Evolutionary conservation across 1,140 invertebrate species (phyloP).

Genomic region (Conopomorpha cramerella): DNA sequence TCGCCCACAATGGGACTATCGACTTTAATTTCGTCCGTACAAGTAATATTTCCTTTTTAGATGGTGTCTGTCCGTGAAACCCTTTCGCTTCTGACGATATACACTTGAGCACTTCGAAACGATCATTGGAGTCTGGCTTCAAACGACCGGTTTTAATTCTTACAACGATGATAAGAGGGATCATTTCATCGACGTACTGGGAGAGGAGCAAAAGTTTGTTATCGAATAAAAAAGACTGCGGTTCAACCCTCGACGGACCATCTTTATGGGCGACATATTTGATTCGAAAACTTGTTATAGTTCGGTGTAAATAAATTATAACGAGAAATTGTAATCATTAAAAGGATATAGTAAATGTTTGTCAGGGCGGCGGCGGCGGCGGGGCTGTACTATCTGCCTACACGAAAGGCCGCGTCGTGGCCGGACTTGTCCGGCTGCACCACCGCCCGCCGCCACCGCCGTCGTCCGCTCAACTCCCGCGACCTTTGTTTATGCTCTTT

Average conservation of each 20-base stretch:
- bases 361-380: conserved; percentile 22
- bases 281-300: conserved; percentile 60
- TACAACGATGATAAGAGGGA: conserved; percentile 35
- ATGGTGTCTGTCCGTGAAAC: conserved; percentile 37
- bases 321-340: conserved; percentile 60
- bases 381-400: conserved; percentile 32
- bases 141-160: conserved; percentile 51
- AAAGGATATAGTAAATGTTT: conserved; percentile 56
- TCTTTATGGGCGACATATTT: conserved; percentile 60
- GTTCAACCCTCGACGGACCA: conserved; percentile 46
- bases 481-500: conserved; percentile 21
- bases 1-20: conserved; percentile 42
- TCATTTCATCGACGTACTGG: conserved; percentile 25
- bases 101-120: conserved; percentile 36
- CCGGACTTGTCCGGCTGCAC: no score
- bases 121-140: conserved; percentile 34
- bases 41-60: conserved; percentile 57
- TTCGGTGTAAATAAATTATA: conserved; percentile 59
- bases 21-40: conserved; percentile 56
- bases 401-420: conserved; percentile 44
- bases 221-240: conserved; percentile 30
- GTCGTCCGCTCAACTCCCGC: conserved; percentile 33
- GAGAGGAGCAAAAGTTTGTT: conserved; percentile 31
- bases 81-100: conserved; percentile 35
- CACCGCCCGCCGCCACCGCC: no score